Base-by-base conservation (phyloP, 2,113 vertebrate species). In the Eupsittula cactorum region DNA sequence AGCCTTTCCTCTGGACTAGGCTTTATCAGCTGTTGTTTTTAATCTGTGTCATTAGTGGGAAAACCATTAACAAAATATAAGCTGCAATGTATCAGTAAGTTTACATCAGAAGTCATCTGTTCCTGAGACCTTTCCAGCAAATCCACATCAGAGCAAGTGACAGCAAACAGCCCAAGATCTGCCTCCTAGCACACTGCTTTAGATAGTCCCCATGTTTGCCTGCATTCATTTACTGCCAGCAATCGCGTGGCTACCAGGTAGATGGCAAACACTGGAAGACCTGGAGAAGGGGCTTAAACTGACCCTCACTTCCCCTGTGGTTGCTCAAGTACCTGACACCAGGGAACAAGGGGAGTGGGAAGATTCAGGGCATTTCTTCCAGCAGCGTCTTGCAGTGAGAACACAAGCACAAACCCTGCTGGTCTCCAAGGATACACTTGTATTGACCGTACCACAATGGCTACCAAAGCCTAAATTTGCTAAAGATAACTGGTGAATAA, bases 1-100 rank as follows among this genome's bases (percentile, higher is more conserved):
- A 59, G 35, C 39, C 27, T 42, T 75, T 80, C 64, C 23, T 86
- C 42, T 60, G 68, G 46, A 77, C 42, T 42, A 77, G 27, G 76
- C 64, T 85, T 90, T 81, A 49, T 67, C 90, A 81, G 49, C 33
- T 88, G 27, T 77, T 91, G 46, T 42, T 88, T 95, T 86, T 75
- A 78, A 81, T 86, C 33, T 64, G 29, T n/a, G 35, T 78, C 67
- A 44, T 77, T 52, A 83, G 46, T 37, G 52, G 62, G 47, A 82
- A 76, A 44, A 76, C 19, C 55, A 75, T 76, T 92, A 91, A 46
- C 60, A 87, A 91, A 76, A 82, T 44, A 33, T 5, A 52, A 0
- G 1, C 47, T 65, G 35, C 7, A 2, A 44, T 33, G 11, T 87
- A 53, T 49, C 35, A 21, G 39, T 79, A 76, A 78, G 7, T 68